phyloP scores from a whole-genome alignment of 2,113 vertebrate genomes.

The Aegypius monachus region DNA sequence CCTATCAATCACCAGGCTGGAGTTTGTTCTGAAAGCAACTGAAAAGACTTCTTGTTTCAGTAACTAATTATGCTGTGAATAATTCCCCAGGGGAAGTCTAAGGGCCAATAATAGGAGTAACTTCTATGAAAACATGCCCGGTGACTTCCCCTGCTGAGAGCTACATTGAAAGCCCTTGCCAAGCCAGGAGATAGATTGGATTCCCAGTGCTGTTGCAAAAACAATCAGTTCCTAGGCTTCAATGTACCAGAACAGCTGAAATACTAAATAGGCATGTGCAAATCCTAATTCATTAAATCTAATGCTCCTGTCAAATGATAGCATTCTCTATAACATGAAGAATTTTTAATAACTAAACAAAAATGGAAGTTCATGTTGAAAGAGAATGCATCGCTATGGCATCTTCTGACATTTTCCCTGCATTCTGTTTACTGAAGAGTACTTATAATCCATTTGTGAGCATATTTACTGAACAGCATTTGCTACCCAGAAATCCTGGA shows the following conservation, averaged over 20 bases:
- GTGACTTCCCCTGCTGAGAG: neutral
- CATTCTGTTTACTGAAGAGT: neutral
- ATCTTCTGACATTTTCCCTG: neutral
- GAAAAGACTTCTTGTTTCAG: conserved; percentile 4
- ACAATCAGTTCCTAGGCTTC: conserved; percentile 25
- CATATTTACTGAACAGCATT: neutral
- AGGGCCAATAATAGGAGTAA: neutral
- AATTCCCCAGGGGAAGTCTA: neutral
- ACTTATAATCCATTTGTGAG: neutral
- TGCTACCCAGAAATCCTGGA: neutral
- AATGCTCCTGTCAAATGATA: neutral
- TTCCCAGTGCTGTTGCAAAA: conserved; percentile 29
- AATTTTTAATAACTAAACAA: neutral
- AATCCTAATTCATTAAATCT: conserved; percentile 9
- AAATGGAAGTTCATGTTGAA: neutral
- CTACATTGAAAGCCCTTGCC: conserved; percentile 12
- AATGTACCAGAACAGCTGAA: neutral
- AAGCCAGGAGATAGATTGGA: conserved; percentile 40
- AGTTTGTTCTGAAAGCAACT: neutral
- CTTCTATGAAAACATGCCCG: neutral
- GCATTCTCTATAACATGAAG: neutral
- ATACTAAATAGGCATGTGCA: neutral
- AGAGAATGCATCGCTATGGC: neutral
- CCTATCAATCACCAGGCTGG: neutral
- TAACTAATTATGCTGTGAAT: neutral